Percentiles rank a stretch among this genome's conserved stretches.
These are phyloP conservation scores for Drosophila carrolli DNA, from an alignment of 1,140 invertebrate genomes.

Conservation along the genomic window DNA sequence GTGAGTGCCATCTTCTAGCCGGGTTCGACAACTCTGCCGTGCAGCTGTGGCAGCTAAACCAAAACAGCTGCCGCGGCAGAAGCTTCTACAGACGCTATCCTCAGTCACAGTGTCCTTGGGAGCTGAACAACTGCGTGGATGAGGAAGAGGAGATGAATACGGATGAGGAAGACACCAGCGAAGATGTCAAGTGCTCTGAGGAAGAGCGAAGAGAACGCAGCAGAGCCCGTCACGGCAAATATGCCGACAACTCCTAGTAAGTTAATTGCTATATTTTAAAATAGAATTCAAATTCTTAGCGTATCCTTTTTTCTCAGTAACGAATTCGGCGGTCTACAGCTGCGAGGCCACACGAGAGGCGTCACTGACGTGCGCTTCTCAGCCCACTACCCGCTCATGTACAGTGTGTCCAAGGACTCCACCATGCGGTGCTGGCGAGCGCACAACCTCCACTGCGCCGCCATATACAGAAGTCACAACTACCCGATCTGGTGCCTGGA, in stretches of 20 bases:
- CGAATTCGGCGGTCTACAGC: constrained; percentile 86
- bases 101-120: constrained; percentile 71
- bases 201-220: constrained; percentile 41
- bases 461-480: constrained; percentile 92
- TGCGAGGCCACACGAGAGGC: constrained; percentile 90
- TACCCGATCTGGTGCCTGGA: constrained; percentile 95
- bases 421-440: constrained; percentile 91
- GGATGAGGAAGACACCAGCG: constrained; percentile 21
- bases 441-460: constrained; percentile 88
- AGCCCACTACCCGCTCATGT: constrained; percentile 86
- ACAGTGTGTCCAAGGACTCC: constrained; percentile 92
- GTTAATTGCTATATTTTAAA: background rate
- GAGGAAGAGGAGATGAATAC: constrained; percentile 55
- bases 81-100: constrained; percentile 63
- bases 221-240: constrained; percentile 59
- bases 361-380: constrained; percentile 90
- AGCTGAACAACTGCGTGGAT: constrained; percentile 65
- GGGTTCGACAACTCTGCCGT: constrained; percentile 79
- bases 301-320: constrained; percentile 49
- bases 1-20: constrained; percentile 77
- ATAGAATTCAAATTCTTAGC: too few relatives aligned
- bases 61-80: constrained; percentile 66
- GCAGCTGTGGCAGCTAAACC: constrained; percentile 81
- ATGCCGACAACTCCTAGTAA: constrained; percentile 74
- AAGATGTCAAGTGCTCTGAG: constrained; percentile 21